A percentile compares a stretch with the other conserved stretches of the same genome.
Evolutionary conservation across 2,797 vertebrate species (phyloP).

Genomic region (Molossus alvarezi): DNA sequence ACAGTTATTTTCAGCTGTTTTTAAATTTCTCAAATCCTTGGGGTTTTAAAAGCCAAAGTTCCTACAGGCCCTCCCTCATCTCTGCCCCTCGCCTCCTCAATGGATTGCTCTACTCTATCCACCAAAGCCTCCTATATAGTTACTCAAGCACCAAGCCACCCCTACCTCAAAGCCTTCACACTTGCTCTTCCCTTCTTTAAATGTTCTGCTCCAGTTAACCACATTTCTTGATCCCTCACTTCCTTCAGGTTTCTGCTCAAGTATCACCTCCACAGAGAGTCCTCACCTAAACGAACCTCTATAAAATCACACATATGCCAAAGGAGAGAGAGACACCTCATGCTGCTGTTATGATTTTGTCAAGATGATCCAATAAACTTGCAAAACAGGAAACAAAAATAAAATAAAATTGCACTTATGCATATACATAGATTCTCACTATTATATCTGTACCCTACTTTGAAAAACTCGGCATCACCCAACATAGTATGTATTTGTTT

Average conservation of each 20-base stretch:
- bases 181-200: neutral
- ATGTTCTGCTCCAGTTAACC: neutral
- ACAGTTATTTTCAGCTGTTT: neutral
- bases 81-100: neutral
- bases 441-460: neutral
- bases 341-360: neutral
- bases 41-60: constrained; percentile 17
- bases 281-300: neutral
- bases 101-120: neutral
- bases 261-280: neutral
- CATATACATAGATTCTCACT: neutral
- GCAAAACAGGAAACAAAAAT: neutral
- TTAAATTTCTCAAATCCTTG: neutral
- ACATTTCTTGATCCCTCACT: neutral
- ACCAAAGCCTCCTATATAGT: neutral
- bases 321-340: neutral
- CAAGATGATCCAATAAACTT: neutral
- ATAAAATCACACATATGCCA: neutral
- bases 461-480: neutral
- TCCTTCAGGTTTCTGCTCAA: constrained; percentile 28
- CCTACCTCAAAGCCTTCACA: neutral
- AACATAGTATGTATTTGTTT: neutral
- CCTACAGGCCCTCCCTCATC: neutral
- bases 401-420: neutral
- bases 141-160: neutral